Evolutionary conservation across 2,888 invertebrate genomes (phyloP), one percentile per base, ranked within the genome.

Genomic region (Lutraria lutraria): DNA sequence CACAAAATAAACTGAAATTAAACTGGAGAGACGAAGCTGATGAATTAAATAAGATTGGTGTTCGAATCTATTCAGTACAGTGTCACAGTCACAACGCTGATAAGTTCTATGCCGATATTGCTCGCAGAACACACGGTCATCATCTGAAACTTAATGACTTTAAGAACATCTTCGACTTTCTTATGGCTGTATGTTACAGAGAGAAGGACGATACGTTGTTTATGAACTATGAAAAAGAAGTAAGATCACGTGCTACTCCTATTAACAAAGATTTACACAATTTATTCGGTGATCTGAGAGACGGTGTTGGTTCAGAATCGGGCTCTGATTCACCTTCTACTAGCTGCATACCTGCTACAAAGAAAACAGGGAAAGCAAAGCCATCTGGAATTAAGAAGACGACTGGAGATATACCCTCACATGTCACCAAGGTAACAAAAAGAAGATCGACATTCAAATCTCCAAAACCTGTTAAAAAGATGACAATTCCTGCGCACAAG

Each of bases 141-240:
- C 91, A 94, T 76, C 88, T 95, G 34, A 85, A 89, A 54, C 90
- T 95, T 72, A 91, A 89, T 52, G 88, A 95, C 63, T 90, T 94
- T 54, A 80, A 84, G 54, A 93, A 92, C 76, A 89, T 95, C 29
- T 91, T 93, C 60, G 94, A 94, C 83, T 89, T 94, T 79, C 86
- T 95, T 16, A 94, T 95, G 95, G 93, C 95, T 29, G 94, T 95
- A 68, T 94, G 93, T 88, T 95, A 95, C 91, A 80, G 91, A 15
- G 95, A 95, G 88, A 86, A 92, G 56, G 93, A 93, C 15, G 91
- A 87, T 16, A 93, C 93, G 1, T 31, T 89, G 8, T 80, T 89
- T 54, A 13, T 90, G 88, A 84, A 87, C 53, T 95, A 94, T 81
- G 94, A 94, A 85, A 93, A 93, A 60, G 94, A 95, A 82, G 94